Conservation (phyloP, 2,113 vertebrate species). For the Morone saxatilis region DNA sequence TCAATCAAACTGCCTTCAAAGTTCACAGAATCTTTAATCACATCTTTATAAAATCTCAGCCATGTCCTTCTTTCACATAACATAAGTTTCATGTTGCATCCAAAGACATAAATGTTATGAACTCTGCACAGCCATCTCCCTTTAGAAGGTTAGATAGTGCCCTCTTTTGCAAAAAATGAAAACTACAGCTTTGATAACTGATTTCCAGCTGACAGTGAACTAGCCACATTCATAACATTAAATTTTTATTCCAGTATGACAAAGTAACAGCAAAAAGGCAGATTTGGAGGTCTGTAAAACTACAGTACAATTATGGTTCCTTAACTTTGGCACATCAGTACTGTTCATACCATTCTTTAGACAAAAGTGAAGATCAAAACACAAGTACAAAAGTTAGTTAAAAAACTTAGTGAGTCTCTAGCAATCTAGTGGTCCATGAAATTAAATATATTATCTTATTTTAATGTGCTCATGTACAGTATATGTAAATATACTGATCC, state of each 20-base stretch:
- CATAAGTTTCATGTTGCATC: background rate
- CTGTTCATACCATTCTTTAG: background rate
- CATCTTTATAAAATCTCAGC: background rate
- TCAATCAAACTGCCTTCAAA: background rate
- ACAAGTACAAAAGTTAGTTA: background rate
- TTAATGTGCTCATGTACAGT: background rate
- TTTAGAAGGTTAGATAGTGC: slow-evolving; percentile 22
- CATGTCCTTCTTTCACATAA: background rate
- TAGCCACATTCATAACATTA: background rate
- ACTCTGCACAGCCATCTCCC: background rate
- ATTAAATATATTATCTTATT: background rate
- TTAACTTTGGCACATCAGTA: background rate
- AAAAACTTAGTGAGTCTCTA: background rate
- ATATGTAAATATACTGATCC: too few relatives aligned
- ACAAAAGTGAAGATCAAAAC: background rate
- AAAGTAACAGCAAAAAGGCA: background rate
- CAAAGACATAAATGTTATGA: background rate
- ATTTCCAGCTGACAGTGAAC: background rate
- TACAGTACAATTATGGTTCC: background rate
- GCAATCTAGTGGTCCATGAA: background rate
- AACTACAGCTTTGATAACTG: slow-evolving; percentile 18
- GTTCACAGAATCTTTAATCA: background rate
- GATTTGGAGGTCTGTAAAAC: background rate
- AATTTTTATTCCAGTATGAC: background rate
- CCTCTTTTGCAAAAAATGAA: slow-evolving; percentile 55